Percentiles rank a stretch among this genome's conserved stretches.
These are phyloP conservation scores for Amorpha juglandis DNA, from an alignment of 2,888 invertebrate genomes.

Conservation along the genomic window DNA sequence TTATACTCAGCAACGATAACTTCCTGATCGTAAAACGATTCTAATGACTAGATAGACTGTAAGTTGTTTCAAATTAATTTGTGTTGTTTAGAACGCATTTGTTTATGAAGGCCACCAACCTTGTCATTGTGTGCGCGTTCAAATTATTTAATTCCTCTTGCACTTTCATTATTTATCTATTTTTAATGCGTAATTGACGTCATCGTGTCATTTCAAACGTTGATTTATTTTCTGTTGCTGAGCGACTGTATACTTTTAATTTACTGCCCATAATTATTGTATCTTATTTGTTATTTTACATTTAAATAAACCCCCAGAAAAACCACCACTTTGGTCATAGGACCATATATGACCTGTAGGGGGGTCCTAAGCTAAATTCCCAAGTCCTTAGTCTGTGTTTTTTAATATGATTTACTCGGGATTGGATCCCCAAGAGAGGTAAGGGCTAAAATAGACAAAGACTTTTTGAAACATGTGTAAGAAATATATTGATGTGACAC, in stretches of 20 bases:
- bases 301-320: too few species aligned
- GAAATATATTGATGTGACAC: too few species aligned
- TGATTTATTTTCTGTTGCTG: background rate
- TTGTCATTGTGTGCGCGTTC: background rate
- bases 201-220: background rate
- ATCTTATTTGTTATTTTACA: background rate
- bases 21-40: too few species aligned
- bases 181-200: background rate
- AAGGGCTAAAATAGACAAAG: too few species aligned
- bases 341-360: too few species aligned
- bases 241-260: background rate
- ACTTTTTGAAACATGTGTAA: too few species aligned
- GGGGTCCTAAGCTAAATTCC: too few species aligned
- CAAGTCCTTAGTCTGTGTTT: too few species aligned
- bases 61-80: background rate
- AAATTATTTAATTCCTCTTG: slow-evolving; percentile 7
- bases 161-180: slow-evolving; percentile 6
- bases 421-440: too few species aligned
- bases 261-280: background rate
- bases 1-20: background rate
- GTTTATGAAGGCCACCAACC: background rate
- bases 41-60: background rate
- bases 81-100: background rate
- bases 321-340: too few species aligned
- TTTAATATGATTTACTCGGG: too few species aligned